Evolutionary conservation across 2,797 vertebrate species (phyloP).

Genomic region (Coranthus polyacanthus): DNA sequence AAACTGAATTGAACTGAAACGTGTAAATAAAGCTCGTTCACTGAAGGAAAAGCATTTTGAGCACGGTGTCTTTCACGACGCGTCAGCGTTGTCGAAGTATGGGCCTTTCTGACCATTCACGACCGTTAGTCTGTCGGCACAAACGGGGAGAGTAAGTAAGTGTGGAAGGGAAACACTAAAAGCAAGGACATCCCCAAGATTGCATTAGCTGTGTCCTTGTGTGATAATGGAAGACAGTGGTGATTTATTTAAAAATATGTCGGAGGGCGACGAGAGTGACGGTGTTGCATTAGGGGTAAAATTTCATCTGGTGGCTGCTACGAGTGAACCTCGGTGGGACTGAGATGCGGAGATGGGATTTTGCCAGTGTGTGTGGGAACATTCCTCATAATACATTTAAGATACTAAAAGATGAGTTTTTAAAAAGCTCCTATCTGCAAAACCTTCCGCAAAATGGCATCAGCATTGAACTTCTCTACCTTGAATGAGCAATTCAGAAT

Average conservation of each 20-base stretch:
- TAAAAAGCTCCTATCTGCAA: not conserved
- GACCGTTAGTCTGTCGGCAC: too few relatives aligned
- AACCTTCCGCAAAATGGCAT: not conserved
- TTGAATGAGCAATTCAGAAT: constrained; percentile 19
- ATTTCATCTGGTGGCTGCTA: not conserved
- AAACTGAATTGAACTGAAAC: too few relatives aligned
- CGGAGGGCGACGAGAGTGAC: not conserved
- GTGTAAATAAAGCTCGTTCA: too few relatives aligned
- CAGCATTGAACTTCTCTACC: constrained; percentile 23
- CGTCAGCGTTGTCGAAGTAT: not conserved
- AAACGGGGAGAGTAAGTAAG: not conserved
- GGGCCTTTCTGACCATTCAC: too few relatives aligned
- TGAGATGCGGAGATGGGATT: not conserved
- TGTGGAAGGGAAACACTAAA: constrained; percentile 1
- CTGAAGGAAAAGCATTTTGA: too few relatives aligned
- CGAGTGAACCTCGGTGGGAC: not conserved
- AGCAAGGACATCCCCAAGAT: constrained; percentile 24
- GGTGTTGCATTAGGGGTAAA: not conserved
- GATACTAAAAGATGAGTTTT: not conserved
- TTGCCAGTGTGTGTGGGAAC: not conserved
- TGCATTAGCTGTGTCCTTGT: constrained; percentile 40
- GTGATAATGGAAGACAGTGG: not conserved
- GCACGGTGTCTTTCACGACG: too few relatives aligned
- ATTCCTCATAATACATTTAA: not conserved
- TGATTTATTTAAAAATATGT: not conserved